Evolutionary conservation across 2,888 invertebrate species (phyloP), one percentile per base, ranked within the genome.

Genomic region (Cyrtodaria siliqua): DNA sequence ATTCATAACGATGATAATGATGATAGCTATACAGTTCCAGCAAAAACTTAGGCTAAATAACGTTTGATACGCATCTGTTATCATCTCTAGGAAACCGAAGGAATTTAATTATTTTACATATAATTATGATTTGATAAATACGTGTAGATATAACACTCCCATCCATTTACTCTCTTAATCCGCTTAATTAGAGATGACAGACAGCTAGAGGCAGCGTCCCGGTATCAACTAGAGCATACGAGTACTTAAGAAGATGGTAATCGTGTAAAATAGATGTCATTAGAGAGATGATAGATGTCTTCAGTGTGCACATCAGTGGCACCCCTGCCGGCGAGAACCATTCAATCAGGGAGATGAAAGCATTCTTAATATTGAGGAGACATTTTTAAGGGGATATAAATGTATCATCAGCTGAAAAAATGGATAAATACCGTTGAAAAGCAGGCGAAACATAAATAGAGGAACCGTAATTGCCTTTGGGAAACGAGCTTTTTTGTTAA

Each of bases 351-450:
- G 55, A 69, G 79, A 79, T 79, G 79, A 79, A 79, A 79, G 79
- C 79, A 79, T 79, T 74, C 74, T 79, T 74, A 74, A 55, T 67
- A 50, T 55, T 62, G 59, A 33, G 47, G 64, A 70, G 73, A 74
- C 70, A 67, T 67, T 67, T 67, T 70, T 62, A 63, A 67, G 67
- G 62, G 63, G 69, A 68, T 68, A 79, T 74, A 79, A 68, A 79
- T 74, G 67, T 70, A 79, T 74, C 79, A 79, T 59, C 79, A 67
- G 56, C 59, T 53, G 29, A 79, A 70, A 33, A 78, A 74, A 67
- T 63, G 73, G 74, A 63, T 79, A 79, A 79, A 71, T 57, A 71
- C 74, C 63, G 79, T 56, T 74, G 79, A 79, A 79, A 79, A 67
- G 66, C 74, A 62, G 71, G 61, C 79, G 79, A 78, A 73, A 78